These are phyloP conservation scores for Drosophila takahashii DNA, from an alignment of 1,140 invertebrate species.

Conservation along the genomic window DNA sequence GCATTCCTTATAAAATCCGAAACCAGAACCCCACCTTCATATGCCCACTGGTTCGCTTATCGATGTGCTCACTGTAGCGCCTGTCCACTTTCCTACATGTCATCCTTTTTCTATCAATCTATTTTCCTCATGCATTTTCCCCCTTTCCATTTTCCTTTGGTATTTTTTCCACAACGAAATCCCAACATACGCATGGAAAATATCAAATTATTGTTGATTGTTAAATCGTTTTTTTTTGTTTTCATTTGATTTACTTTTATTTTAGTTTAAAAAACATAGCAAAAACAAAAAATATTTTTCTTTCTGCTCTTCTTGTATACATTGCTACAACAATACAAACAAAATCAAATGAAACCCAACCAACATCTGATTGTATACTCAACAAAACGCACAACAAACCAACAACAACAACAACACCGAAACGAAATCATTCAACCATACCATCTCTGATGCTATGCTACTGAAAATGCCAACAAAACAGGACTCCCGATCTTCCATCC, in stretches of 20 bases:
- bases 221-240: conserved; percentile 80
- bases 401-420: conserved; percentile 14
- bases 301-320: conserved; percentile 83
- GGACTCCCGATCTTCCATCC: conserved; percentile 90
- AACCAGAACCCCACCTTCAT: conserved; percentile 33
- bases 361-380: conserved; percentile 66
- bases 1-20: conserved; percentile 4
- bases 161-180: conserved; percentile 77
- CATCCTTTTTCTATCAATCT: conserved; percentile 22
- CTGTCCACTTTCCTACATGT: conserved; percentile 19
- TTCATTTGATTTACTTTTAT: conserved; percentile 73
- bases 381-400: conserved; percentile 30
- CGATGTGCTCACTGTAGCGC: conserved; percentile 57
- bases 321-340: conserved; percentile 65
- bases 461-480: conserved; percentile 76
- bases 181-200: conserved; percentile 78
- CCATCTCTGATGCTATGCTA: conserved; percentile 54
- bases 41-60: conserved; percentile 48
- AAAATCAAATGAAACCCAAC: conserved; percentile 53
- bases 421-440: conserved; percentile 24
- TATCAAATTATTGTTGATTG: conserved; percentile 76
- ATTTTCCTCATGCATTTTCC: conserved; percentile 4
- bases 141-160: conserved; percentile 45
- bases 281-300: conserved; percentile 80
- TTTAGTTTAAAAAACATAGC: conserved; percentile 79